phyloP scores from a whole-genome alignment of 2,797 vertebrate genomes.

The Danio aesculapii region DNA sequence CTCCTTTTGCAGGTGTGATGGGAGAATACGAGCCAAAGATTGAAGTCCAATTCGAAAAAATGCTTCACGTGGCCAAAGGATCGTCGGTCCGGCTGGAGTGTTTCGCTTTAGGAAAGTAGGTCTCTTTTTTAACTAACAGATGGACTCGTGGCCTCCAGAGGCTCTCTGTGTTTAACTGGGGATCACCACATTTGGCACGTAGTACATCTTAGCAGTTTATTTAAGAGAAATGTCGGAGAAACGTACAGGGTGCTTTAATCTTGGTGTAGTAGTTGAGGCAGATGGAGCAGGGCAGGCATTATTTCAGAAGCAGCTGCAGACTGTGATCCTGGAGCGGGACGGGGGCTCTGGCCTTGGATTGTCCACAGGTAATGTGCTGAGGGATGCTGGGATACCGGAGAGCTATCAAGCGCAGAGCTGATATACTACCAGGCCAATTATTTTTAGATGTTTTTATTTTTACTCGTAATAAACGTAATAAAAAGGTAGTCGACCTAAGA shows the following conservation, averaged over 20 bases:
- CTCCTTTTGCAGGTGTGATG: conserved; percentile 85
- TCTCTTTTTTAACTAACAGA: conserved; percentile 61
- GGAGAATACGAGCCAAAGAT: conserved; percentile 97
- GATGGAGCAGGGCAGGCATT: conserved; percentile 34
- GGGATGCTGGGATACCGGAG: conserved; percentile 32
- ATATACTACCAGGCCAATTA: conserved; percentile 18
- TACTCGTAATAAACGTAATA: not conserved
- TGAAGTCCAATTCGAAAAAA: conserved; percentile 93
- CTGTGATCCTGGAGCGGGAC: conserved; percentile 27
- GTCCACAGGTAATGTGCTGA: conserved; percentile 43
- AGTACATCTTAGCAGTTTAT: conserved; percentile 47
- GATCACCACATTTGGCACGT: conserved; percentile 48
- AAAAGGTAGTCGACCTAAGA: too few relatives aligned
- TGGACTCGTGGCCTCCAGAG: conserved; percentile 48
- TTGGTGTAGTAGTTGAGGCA: conserved; percentile 20
- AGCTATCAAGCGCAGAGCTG: conserved; percentile 12
- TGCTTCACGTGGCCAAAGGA: conserved; percentile 86
- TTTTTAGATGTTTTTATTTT: not conserved
- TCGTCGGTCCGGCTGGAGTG: conserved; percentile 91
- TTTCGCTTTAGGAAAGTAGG: conserved; percentile 97
- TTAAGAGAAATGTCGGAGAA: conserved; percentile 53
- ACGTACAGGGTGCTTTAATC: conserved; percentile 58
- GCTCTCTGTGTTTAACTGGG: conserved; percentile 36
- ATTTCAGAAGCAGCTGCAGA: conserved; percentile 40
- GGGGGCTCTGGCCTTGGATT: conserved; percentile 30